Evolutionary conservation across 1,140 invertebrate species (phyloP).

Genomic region (Drosophila repletoides): DNA sequence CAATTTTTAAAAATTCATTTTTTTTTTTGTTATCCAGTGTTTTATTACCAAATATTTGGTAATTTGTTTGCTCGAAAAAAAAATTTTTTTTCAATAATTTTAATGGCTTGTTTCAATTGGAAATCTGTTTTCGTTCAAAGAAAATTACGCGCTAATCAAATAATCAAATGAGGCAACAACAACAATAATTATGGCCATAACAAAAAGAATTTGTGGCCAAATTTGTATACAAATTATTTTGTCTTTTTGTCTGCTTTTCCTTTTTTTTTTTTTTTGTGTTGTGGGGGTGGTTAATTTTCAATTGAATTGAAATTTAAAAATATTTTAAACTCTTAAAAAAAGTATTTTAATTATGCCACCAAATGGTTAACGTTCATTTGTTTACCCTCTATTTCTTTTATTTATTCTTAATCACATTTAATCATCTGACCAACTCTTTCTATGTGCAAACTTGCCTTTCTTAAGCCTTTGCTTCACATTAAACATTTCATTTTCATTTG

Average conservation of each 20-base stretch:
- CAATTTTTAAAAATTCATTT: too few species aligned
- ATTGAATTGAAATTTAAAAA: conserved; percentile 28
- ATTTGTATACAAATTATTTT: conserved; percentile 1
- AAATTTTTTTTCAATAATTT: background rate
- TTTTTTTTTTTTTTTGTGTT: background rate
- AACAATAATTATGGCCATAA: background rate
- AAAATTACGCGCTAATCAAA: conserved; percentile 59
- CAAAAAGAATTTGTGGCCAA: background rate
- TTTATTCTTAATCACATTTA: too few species aligned
- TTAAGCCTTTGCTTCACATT: too few species aligned
- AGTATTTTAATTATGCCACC: too few species aligned
- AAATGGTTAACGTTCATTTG: background rate
- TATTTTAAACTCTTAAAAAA: too few species aligned
- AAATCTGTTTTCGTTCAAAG: conserved; percentile 41
- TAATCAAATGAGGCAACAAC: conserved; percentile 36
- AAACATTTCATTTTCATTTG: background rate
- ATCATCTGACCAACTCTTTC: too few species aligned
- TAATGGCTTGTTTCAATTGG: conserved; percentile 9
- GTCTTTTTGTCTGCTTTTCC: conserved; percentile 2
- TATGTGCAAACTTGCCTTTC: too few species aligned
- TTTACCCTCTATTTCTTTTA: too few species aligned
- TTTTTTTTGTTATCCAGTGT: conserved; percentile 4
- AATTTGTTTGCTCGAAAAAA: background rate
- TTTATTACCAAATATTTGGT: conserved; percentile 20
- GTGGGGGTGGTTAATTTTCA: background rate